Evolutionary conservation across 2,888 invertebrate species (phyloP).

Genomic region (Perizoma affinitatum): DNA sequence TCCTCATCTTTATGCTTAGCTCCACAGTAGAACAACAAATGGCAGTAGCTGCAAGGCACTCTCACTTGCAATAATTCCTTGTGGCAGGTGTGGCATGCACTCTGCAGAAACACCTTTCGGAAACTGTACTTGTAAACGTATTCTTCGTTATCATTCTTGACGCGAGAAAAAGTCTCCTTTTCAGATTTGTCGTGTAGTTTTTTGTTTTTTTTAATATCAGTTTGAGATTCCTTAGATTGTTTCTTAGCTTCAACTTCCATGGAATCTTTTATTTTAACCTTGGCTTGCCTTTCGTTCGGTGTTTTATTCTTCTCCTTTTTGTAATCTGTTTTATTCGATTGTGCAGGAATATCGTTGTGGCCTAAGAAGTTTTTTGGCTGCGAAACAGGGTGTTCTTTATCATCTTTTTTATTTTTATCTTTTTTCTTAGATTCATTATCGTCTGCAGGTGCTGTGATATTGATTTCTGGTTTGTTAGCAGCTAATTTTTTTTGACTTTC

Average conservation of each 20-base stretch:
- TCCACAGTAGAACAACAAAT: conserved; percentile 86
- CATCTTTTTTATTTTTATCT: conserved; percentile 46
- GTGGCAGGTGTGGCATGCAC: conserved; percentile 83
- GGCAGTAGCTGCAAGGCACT: conserved; percentile 79
- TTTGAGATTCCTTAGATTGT: conserved; percentile 65
- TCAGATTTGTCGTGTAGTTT: conserved; percentile 46
- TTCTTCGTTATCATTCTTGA: conserved; percentile 83
- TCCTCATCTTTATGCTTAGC: conserved; percentile 85
- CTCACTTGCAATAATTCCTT: conserved; percentile 59
- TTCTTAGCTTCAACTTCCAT: conserved; percentile 57
- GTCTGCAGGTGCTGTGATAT: conserved; percentile 62
- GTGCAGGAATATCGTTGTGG: conserved; percentile 79
- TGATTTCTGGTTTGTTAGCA: conserved; percentile 63
- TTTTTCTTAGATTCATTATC: conserved; percentile 42
- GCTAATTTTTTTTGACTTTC: conserved; percentile 38
- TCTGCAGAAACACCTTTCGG: conserved; percentile 85
- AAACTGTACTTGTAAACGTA: conserved; percentile 87
- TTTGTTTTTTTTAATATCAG: conserved; percentile 53
- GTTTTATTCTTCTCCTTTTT: conserved; percentile 80
- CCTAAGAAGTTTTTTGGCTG: conserved; percentile 84
- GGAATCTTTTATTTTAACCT: conserved; percentile 74
- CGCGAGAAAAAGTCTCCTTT: conserved; percentile 55
- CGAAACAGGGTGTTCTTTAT: conserved; percentile 60
- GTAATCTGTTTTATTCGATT: conserved; percentile 80
- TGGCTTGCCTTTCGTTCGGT: conserved; percentile 68